Base-by-base conservation (phyloP, 2,113 vertebrate species). In the Cinclus cinclus region DNA sequence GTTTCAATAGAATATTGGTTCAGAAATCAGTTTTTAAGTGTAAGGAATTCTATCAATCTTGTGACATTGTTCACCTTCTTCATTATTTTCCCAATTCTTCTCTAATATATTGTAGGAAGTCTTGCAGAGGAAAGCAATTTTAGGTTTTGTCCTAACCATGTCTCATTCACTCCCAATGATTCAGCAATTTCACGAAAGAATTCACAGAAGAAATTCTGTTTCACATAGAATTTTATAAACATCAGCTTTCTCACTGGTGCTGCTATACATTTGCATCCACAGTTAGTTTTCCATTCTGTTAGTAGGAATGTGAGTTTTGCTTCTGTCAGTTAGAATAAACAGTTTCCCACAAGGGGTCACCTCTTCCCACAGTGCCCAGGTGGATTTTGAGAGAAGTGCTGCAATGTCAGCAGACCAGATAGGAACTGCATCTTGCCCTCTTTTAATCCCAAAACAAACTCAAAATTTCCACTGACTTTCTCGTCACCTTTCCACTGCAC, bases 81-180 rank as follows among this genome's bases (percentile, higher is more conserved):
- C 55, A 56, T 56, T 68, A 60, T 89, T 92, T 79, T 86, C n/a
- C 44, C 14, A 44, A 16, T 63, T 49, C 7, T 20, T 65, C 63
- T 68, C 58, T 67, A 77, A 76, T 31, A 7, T 53, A 39, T 47
- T 89, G 19, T 58, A 49, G 11, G 52, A 85, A 79, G 19, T 52
- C 63, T 8, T 87, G 60, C 85, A 92, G 41, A 83, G 21, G 39
- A 77, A 95, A 90, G 78, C 78, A 91, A 47, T 86, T 97, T 92
- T 68, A 47, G 20, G 11, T 83, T 80, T 91, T 83, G 19, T 53
- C 55, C 39, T 75, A 88, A 69, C 46, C 30, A 22, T 67, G 59
- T 35, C 55, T 85, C 63, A 39, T 56, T 77, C 53, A 18, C 18
- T 75, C 24, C 35, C 1, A 14, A 64, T 49, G n/a, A 92, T 82